Conservation (phyloP, 1,140 invertebrate species). For the Lysiphlebus fabarum region DNA sequence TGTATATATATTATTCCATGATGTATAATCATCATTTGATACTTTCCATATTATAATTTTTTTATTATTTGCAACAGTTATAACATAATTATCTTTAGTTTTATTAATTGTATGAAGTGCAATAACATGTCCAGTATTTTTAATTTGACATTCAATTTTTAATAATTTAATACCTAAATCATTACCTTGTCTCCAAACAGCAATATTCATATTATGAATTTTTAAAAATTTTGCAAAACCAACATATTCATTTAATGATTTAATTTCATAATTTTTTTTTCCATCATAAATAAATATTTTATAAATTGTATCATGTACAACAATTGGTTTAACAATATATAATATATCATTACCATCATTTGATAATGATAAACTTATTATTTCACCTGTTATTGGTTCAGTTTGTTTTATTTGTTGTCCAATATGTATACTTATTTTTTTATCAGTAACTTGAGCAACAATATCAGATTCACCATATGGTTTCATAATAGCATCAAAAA, state of each 20-base stretch:
- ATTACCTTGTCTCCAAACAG: conserved; percentile 12
- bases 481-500: conserved; percentile 44
- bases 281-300: conserved; percentile 35
- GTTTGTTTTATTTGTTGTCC: conserved; percentile 24
- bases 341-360: conserved; percentile 36
- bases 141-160: conserved; percentile 18
- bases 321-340: conserved; percentile 36
- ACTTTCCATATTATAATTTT: conserved; percentile 39
- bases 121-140: conserved; percentile 35
- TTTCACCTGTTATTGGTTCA: conserved; percentile 35
- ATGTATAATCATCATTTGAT: conserved; percentile 13
- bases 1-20: conserved; percentile 29
- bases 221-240: conserved; percentile 12
- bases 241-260: background rate
- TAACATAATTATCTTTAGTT: conserved; percentile 24
- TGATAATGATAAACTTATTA: conserved; percentile 38
- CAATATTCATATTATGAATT: background rate
- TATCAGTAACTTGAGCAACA: conserved; percentile 38
- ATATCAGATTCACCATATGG: conserved; percentile 32
- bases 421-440: conserved; percentile 34
- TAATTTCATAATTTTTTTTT: background rate
- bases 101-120: conserved; percentile 32
- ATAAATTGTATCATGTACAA: background rate
- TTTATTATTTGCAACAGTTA: conserved; percentile 39
- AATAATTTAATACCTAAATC: background rate